Evolutionary conservation across 2,888 invertebrate species (phyloP).

Genomic region (Apomyelois bistriatella): DNA sequence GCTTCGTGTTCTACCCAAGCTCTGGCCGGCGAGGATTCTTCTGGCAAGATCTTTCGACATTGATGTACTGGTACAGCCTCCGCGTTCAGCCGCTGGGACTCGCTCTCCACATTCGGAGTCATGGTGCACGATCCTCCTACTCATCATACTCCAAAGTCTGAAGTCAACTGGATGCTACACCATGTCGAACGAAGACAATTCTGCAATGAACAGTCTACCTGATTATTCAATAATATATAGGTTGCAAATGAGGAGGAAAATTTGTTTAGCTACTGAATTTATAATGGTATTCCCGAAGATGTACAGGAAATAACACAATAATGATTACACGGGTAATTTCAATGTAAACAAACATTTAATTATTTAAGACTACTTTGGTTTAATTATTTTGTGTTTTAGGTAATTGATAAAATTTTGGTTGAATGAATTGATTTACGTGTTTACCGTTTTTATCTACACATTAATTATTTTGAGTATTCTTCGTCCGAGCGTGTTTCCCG

Average conservation of each 20-base stretch:
- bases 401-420: too few relatives aligned
- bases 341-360: neutral
- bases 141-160: slow-evolving; percentile 23
- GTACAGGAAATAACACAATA: slow-evolving; percentile 1
- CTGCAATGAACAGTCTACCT: slow-evolving; percentile 25
- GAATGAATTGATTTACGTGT: too few relatives aligned
- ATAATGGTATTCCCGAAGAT: slow-evolving; percentile 12
- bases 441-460: too few relatives aligned
- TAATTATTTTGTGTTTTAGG: too few relatives aligned
- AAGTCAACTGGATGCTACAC: slow-evolving; percentile 19
- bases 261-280: neutral
- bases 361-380: neutral
- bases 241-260: slow-evolving; percentile 18
- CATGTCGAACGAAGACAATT: slow-evolving; percentile 16
- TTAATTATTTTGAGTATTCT: too few relatives aligned
- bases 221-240: slow-evolving; percentile 16
- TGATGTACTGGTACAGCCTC: slow-evolving; percentile 34
- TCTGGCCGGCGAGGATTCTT: slow-evolving; percentile 36
- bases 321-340: neutral
- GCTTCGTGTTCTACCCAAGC: slow-evolving; percentile 62
- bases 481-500: too few relatives aligned
- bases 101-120: slow-evolving; percentile 56
- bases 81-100: slow-evolving; percentile 40
- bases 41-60: slow-evolving; percentile 46
- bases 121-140: slow-evolving; percentile 30